Evolutionary conservation across 2,113 vertebrate genomes (phyloP).

Genomic region (Rhineura floridana): DNA sequence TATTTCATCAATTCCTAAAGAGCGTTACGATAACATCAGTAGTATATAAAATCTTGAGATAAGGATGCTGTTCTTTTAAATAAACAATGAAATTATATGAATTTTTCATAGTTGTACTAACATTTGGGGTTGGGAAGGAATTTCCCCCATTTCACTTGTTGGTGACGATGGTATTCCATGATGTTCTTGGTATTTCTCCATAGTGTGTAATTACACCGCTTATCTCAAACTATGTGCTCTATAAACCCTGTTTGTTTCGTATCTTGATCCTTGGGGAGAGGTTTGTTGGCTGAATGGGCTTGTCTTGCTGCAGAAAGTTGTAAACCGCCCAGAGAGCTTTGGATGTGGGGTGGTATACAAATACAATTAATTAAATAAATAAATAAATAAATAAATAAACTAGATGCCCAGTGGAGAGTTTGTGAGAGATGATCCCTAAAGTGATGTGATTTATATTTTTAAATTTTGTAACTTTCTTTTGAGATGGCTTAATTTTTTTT

Average conservation of each 20-base stretch:
- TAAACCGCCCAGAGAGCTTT: too few relatives aligned
- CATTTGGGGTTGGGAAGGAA: neutral
- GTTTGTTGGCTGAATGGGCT: neutral
- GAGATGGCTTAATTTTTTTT: neutral
- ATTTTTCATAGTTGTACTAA: neutral
- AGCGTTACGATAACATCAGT: neutral
- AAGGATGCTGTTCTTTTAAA: neutral
- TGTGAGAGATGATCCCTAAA: neutral
- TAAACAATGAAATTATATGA: neutral
- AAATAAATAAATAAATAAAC: too few relatives aligned
- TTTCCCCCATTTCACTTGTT: neutral
- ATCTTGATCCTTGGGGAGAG: neutral
- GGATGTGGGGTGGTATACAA: too few relatives aligned
- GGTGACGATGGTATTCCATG: neutral
- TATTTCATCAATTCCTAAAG: neutral
- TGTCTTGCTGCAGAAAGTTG: neutral
- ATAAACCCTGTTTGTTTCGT: neutral
- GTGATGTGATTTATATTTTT: neutral
- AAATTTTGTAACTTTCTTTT: neutral
- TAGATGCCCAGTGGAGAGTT: neutral
- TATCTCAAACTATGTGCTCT: neutral
- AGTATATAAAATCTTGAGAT: neutral
- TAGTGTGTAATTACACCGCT: neutral
- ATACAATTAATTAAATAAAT: too few relatives aligned
- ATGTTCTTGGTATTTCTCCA: neutral